Base-by-base conservation (phyloP, 1,140 invertebrate species). In the Myzus persicae region DNA sequence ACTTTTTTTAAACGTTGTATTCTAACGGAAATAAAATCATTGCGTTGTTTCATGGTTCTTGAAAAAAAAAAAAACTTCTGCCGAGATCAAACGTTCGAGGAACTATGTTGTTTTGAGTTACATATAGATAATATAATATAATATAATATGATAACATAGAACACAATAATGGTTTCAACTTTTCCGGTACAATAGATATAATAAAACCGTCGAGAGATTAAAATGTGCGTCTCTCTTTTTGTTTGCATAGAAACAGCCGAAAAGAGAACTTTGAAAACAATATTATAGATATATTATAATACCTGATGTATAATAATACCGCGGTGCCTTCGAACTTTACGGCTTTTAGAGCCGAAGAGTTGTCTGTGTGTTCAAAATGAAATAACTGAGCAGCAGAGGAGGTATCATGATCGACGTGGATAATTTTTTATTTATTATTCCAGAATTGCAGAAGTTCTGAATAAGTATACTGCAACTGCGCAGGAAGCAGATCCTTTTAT, bases 201-300 rank as follows among this genome's bases (percentile, higher is more conserved):
- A n/a, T 76, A 76, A 76, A 76, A 76, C 36, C 1, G 59, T n/a
- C 36, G 0, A 76, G 59, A 76, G 59, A n/a, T 76, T 76, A 76
- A 76, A 76, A 76, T 76, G 36, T 24, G n/a, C 59, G 59, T 18
- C 14, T n/a, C n/a, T 76, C 59, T 76, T 76, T 76, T 18, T 76
- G 31, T 76, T 76, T 14, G 31, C 31, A 76, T 76, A 76, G 59
- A 76, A 76, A 76, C 59, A 18, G 59, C 59, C n/a, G 18, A 76
- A 76, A 76, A 76, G n/a, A 76, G 59, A 76, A 76, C 59, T 76
- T 76, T 76, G n/a, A 76, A n/a, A 76, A 76, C 59, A 76, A n/a
- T 76, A 76, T 76, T 76, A 76, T 18, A 76, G 18, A 76, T 76
- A 76, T 76, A 31, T 0, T 67, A 67, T n/a, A n/a, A n/a, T n/a